phyloP scores from a whole-genome alignment of 2,113 vertebrate species.

The Ceyx melanurus region DNA sequence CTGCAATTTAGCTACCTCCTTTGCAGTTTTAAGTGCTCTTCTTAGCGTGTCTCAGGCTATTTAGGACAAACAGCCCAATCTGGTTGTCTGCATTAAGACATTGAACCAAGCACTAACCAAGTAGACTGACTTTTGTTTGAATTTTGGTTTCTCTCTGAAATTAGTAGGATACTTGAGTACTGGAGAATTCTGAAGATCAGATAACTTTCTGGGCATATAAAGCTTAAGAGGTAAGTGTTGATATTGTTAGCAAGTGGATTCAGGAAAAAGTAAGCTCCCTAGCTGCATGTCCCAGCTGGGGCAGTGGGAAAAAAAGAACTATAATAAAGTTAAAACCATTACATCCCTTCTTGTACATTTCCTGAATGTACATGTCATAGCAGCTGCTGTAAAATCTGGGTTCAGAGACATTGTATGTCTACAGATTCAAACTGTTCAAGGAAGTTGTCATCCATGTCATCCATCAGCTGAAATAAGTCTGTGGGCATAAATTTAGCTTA shows the following conservation, averaged over 20 bases:
- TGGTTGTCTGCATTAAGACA: background rate
- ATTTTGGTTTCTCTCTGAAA: background rate
- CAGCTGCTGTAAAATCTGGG: background rate
- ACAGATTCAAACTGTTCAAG: background rate
- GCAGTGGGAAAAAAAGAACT: background rate
- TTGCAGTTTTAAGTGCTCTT: slow-evolving; percentile 36
- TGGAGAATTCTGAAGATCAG: background rate
- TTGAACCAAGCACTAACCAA: background rate
- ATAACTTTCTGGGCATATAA: background rate
- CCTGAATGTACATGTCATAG: rapidly evolving
- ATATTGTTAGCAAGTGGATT: background rate
- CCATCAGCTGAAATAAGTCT: background rate
- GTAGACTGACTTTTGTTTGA: background rate
- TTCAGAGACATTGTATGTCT: background rate
- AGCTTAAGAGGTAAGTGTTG: background rate
- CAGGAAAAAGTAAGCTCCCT: background rate
- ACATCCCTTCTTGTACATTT: background rate
- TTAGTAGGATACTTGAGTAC: background rate
- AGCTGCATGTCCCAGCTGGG: background rate
- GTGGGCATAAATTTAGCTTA: background rate
- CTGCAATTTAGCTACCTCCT: slow-evolving; percentile 37
- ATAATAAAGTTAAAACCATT: background rate
- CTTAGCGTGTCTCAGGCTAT: background rate
- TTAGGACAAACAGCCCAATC: background rate
- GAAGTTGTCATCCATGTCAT: background rate